A percentile compares a stretch with the other conserved stretches of the same genome.
Conservation (phyloP, 2,797 vertebrate genomes). For the Tapirus indicus region DNA sequence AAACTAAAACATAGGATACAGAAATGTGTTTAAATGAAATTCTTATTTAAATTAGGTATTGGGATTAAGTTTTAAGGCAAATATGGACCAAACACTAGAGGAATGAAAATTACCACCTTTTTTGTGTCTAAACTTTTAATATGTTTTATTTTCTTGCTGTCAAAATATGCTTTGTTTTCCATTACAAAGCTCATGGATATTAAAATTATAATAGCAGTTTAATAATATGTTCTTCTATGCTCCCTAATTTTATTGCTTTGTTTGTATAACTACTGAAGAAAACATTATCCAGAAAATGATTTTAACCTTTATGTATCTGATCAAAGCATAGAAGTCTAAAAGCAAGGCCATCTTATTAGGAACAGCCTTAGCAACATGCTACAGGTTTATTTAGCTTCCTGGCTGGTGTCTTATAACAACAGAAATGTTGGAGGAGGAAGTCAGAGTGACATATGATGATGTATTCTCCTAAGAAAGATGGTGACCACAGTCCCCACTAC, state of each 20-base stretch:
- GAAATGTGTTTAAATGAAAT: conserved; percentile 39
- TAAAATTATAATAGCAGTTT: conserved; percentile 58
- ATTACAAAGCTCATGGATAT: conserved; percentile 58
- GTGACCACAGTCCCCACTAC: neutral
- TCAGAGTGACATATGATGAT: neutral
- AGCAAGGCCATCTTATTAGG: neutral
- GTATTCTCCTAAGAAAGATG: neutral
- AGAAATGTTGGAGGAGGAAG: neutral
- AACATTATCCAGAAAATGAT: conserved; percentile 49
- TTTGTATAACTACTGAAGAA: conserved; percentile 65
- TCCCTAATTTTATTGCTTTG: conserved; percentile 74
- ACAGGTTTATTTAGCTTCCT: neutral
- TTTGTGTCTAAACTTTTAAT: conserved; percentile 61
- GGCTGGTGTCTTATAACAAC: neutral
- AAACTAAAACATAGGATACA: neutral
- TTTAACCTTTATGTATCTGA: conserved; percentile 59
- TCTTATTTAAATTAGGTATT: neutral
- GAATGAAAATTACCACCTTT: neutral
- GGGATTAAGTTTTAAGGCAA: conserved; percentile 15
- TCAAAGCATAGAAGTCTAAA: conserved; percentile 36
- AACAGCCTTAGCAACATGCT: neutral
- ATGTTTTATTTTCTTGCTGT: conserved; percentile 55
- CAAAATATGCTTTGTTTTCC: conserved; percentile 56
- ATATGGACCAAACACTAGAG: neutral
- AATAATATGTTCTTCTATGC: conserved; percentile 70